Evolutionary conservation across 2,113 vertebrate genomes (phyloP), one percentile per base, ranked within the genome.

Genomic region (Microcebus tavaratra): DNA sequence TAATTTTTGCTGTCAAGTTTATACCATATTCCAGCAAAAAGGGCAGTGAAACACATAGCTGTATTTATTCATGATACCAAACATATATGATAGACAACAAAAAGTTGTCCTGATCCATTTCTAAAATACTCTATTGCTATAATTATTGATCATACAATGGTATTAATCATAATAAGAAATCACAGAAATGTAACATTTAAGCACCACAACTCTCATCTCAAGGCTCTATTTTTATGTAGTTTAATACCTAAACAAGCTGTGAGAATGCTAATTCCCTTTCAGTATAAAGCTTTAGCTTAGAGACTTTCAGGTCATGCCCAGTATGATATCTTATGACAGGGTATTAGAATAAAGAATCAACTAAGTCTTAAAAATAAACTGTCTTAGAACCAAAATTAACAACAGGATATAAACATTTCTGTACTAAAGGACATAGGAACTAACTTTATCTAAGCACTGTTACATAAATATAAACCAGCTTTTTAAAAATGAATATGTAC

Each of bases 1-100:
- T 94, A 96, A 95, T 95, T 97, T 97, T 92, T 97, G 93, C 96
- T 97, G 92, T 97, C 96, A 97, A 78, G 63, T 96, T 97, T 95
- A 97, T 93, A 93, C 65, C 25, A 76, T 70, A 89, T 88, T 95
- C 82, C 70, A 93, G 86, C 31, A 93, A 95, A 97, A 97, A 90
- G 89, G 57, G 65, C 72, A 95, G 94, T 93, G 78, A 97, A 93
- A 94, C 14, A 94, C 63, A 97, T 92, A n/a, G 53, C 59, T 96
- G 25, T 57, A 85, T 72, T 97, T 95, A 87, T 88, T 95, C 92
- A 75, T 76, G 91, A 93, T 57, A 65, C 29, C 75, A 96, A 93
- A 97, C 82, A 93, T 48, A 75, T 21, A 57, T 34, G 53, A 94
- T 53, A 94, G 21, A 75, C 31, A 92, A 78, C 34, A 83, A 81